Evolutionary conservation across 2,113 vertebrate species (phyloP).

Genomic region (Jaculus jaculus): DNA sequence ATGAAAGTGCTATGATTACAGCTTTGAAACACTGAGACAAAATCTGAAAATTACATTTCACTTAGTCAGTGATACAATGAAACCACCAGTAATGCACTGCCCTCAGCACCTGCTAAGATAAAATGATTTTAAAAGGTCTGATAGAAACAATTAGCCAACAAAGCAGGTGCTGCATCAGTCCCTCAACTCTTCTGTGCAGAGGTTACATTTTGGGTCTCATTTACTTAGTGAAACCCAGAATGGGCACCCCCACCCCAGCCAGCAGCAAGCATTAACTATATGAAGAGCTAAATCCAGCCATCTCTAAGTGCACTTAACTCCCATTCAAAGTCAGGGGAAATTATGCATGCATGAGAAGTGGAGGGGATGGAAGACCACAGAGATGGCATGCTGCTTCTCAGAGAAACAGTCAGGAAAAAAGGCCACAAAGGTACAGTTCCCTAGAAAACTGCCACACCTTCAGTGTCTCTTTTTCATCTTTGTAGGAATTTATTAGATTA

Average conservation of each 20-base stretch:
- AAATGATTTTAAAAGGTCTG: constrained; percentile 37
- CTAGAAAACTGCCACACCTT: constrained; percentile 13
- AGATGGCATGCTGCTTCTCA: not conserved
- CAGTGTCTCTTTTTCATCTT: constrained; percentile 56
- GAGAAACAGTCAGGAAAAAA: not conserved
- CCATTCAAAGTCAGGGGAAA: constrained; percentile 71
- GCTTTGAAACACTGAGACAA: constrained; percentile 28
- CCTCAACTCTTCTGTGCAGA: not conserved
- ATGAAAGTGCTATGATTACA: not conserved
- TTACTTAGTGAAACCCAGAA: constrained; percentile 51
- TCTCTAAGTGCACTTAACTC: constrained; percentile 70
- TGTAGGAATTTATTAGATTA: constrained; percentile 69
- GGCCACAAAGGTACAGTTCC: not conserved
- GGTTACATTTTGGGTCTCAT: constrained; percentile 42
- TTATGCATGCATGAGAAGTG: constrained; percentile 64
- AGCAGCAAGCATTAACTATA: constrained; percentile 53
- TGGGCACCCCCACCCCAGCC: not conserved
- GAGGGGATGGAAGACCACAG: not conserved
- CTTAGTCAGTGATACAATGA: constrained; percentile 22
- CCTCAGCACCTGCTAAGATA: constrained; percentile 47
- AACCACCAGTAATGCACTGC: not conserved
- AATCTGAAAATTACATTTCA: constrained; percentile 41
- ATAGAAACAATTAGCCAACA: constrained; percentile 51
- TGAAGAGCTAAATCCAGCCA: constrained; percentile 53
- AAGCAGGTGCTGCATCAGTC: constrained; percentile 61